Base-by-base conservation (phyloP, 2,113 vertebrate species). In the Hemiprocne comata region DNA sequence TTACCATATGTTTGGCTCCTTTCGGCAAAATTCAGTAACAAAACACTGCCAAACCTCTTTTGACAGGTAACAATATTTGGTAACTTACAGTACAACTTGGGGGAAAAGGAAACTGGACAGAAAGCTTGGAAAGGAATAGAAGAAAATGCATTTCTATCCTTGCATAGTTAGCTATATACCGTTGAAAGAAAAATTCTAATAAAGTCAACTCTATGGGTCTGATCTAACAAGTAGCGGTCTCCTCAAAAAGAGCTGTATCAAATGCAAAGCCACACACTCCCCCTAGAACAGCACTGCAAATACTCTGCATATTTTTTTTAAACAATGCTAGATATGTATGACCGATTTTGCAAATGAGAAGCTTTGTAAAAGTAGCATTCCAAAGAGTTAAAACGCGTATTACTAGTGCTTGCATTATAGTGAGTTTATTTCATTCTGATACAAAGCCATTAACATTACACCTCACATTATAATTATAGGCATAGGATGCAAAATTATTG, bases 1-100 rank as follows among this genome's bases (percentile, higher is more conserved):
- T 65, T 96, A 95, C 96, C 97, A 97, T 94, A 97, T 97, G 97
- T 90, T 95, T 95, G 91, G 84, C 84, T 96, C 80, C 91, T 95
- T 92, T 96, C 95, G 96, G 94, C 90, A 92, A 95, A 95, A 97
- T 91, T 94, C 94, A 92, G 94, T 88, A 94, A 95, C 65, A 94
- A 87, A 94, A 89, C 42, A 86, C 91, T 91, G 95, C 93, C 96
- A 96, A 97, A 95, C 78, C 78, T 90, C 79, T 97, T 96, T 85
- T 94, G 93, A 92, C 5, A 15, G 58, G 58, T 85, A 96, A 65
- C 79, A 87, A 36, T 60, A 87, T 92, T 92, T 92, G 92, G 93
- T 97, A 93, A 73, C 76, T 96, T 93, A 92, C 17, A 92, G 34
- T 55, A 75, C 50, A 53, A 87, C 69, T 94, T 91, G 61, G 33